Base-by-base conservation (phyloP, 2,888 invertebrate species). In the Pristionchus japonicus region DNA sequence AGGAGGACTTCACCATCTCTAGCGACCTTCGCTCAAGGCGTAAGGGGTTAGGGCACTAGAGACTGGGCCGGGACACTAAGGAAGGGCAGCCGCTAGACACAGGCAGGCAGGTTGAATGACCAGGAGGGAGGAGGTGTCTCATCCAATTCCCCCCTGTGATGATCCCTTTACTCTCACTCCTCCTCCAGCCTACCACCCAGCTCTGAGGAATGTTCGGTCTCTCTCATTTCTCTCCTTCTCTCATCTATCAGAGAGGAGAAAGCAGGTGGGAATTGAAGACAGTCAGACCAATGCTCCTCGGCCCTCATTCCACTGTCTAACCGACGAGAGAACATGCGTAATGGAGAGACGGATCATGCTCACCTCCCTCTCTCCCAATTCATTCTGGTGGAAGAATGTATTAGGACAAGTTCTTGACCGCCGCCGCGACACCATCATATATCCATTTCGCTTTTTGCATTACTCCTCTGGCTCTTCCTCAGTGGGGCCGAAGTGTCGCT, bases 401-500 rank as follows among this genome's bases (percentile, higher is more conserved):
- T 83, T 83, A 83, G 82, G 82, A 83, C 82, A 83, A 83, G 82
- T 83, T 83, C 82, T 83, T 83, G 49, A 52, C 34, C 52, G 34
- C n/a, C 37, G 34, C 57, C 17, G 67, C 17, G n/a, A 40, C 43
- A 43, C n/a, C 70, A 70, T 43, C 77, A 77, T 77, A 77, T 77
- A 77, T 77, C 77, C 77, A 77, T 77, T 77, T 77, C 77, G 77
- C 47, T 77, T 77, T 70, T 70, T 70, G 37, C 37, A 67, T 37
- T 37, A 70, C 20, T 70, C 37, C 70, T 77, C 34, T 11, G 13
- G 40, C 74, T 23, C 77, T 43, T 77, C 77, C 77, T 43, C n/a
- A 77, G 52, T 49, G 82, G 82, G 27, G 27, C 15, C 20, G 27
- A 57, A 67, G 57, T 17, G 27, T 27, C 13, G 34, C 64, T 67